Evolutionary conservation across 2,113 vertebrate species (phyloP).

Genomic region (Oostethus manadensis): DNA sequence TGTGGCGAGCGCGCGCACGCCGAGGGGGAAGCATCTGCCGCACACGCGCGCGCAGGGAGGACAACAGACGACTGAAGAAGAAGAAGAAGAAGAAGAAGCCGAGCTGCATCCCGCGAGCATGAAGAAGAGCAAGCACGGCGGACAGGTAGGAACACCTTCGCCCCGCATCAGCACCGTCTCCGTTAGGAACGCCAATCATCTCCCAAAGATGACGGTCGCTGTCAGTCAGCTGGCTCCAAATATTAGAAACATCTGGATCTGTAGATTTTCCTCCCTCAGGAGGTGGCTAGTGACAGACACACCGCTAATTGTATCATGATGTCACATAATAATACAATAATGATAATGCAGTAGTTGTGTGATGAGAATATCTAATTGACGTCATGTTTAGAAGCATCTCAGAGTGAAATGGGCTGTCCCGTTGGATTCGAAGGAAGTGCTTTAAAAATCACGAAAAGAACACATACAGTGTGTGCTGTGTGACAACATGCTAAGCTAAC

Average conservation of each 20-base stretch:
- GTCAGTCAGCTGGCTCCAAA: not conserved
- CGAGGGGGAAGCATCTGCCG: slow-evolving; percentile 39
- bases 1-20: slow-evolving; percentile 12
- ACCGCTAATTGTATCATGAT: too few relatives aligned
- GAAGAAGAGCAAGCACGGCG: slow-evolving; percentile 82
- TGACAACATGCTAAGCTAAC: not conserved
- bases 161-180: not conserved
- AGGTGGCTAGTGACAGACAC: too few relatives aligned
- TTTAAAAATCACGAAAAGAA: not conserved
- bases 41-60: slow-evolving; percentile 26
- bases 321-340: too few relatives aligned
- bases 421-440: not conserved
- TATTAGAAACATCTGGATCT: too few relatives aligned
- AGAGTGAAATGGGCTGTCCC: too few relatives aligned
- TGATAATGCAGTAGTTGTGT: too few relatives aligned
- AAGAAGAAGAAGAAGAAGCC: slow-evolving; percentile 13
- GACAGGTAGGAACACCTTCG: slow-evolving; percentile 67
- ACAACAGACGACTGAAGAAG: slow-evolving; percentile 33
- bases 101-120: slow-evolving; percentile 53
- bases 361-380: too few relatives aligned
- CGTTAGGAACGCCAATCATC: not conserved
- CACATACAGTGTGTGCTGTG: not conserved
- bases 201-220: not conserved
- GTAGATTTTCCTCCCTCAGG: too few relatives aligned
- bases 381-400: too few relatives aligned